Evolutionary conservation across 2,888 invertebrate species (phyloP).

Genomic region (Heteropelma amictum): DNA sequence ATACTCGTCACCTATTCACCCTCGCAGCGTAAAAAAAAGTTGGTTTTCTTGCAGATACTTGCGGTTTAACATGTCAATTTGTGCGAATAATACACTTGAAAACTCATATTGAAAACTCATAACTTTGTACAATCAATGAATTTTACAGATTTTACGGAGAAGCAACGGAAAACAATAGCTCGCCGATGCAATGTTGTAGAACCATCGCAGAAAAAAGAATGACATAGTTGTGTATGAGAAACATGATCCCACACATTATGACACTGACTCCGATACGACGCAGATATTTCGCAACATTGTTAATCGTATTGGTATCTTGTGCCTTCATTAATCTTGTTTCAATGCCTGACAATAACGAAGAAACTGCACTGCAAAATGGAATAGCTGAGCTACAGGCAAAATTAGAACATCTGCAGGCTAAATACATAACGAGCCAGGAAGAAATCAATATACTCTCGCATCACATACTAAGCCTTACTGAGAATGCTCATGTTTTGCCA

Average conservation of each 20-base stretch:
- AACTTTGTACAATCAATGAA: too few species aligned
- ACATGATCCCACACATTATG: constrained; percentile 71
- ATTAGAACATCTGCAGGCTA: constrained; percentile 87
- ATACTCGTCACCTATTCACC: too few species aligned
- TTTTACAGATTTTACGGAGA: too few species aligned
- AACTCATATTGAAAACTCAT: too few species aligned
- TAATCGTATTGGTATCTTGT: constrained; percentile 70
- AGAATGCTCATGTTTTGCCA: constrained; percentile 71
- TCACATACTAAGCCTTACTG: constrained; percentile 79
- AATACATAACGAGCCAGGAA: constrained; percentile 87
- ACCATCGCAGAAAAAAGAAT: too few species aligned
- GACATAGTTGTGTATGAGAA: constrained; percentile 45
- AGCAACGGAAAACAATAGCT: too few species aligned
- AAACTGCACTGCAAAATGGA: constrained; percentile 74
- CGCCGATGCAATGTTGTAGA: too few species aligned
- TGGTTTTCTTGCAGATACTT: too few species aligned
- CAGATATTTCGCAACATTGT: constrained; percentile 70
- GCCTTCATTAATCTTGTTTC: constrained; percentile 70
- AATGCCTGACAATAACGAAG: constrained; percentile 70
- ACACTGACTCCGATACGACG: constrained; percentile 68
- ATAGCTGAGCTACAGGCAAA: constrained; percentile 88
- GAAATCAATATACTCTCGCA: constrained; percentile 86
- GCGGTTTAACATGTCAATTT: too few species aligned
- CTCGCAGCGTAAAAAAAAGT: too few species aligned
- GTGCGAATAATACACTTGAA: too few species aligned